Percentiles rank a stretch among this genome's conserved stretches.
phyloP scores from a whole-genome alignment of 2,113 vertebrate genomes.

The Indicator maculatus region DNA sequence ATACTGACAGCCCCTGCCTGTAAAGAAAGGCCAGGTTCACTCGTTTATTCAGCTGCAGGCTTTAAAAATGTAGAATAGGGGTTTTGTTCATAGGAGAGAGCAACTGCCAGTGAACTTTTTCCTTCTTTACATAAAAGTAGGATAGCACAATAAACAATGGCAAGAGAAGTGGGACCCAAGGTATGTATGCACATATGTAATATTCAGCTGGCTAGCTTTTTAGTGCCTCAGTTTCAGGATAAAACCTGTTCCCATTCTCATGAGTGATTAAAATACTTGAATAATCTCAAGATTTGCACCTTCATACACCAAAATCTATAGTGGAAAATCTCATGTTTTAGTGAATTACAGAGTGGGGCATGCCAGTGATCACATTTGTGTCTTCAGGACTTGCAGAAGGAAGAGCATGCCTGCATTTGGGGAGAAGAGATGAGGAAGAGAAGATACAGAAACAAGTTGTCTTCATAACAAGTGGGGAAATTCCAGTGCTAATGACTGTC shows the following conservation, averaged over 20 bases:
- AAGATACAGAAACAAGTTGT: neutral
- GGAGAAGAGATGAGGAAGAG: neutral
- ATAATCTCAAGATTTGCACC: neutral
- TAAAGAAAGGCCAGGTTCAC: conserved; percentile 69
- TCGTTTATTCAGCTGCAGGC: conserved; percentile 70
- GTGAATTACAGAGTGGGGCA: neutral
- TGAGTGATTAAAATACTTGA: neutral
- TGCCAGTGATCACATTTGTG: accelerated
- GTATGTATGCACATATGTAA: neutral
- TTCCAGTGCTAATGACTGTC: accelerated
- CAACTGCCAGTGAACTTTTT: conserved; percentile 69
- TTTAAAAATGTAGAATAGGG: conserved; percentile 68
- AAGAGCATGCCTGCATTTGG: neutral
- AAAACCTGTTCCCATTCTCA: neutral
- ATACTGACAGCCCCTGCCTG: conserved; percentile 64
- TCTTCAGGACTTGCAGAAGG: neutral
- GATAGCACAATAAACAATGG: conserved; percentile 70
- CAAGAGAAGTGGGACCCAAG: conserved; percentile 30
- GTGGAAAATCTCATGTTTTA: neutral
- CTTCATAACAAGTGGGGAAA: neutral
- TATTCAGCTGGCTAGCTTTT: neutral
- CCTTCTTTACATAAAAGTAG: conserved; percentile 63
- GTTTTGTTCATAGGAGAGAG: conserved; percentile 61
- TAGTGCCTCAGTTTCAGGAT: neutral
- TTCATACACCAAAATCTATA: neutral